A percentile compares a stretch with the other conserved stretches of the same genome.
Conservation (phyloP, 2,888 invertebrate genomes). For the Drepana falcataria region DNA sequence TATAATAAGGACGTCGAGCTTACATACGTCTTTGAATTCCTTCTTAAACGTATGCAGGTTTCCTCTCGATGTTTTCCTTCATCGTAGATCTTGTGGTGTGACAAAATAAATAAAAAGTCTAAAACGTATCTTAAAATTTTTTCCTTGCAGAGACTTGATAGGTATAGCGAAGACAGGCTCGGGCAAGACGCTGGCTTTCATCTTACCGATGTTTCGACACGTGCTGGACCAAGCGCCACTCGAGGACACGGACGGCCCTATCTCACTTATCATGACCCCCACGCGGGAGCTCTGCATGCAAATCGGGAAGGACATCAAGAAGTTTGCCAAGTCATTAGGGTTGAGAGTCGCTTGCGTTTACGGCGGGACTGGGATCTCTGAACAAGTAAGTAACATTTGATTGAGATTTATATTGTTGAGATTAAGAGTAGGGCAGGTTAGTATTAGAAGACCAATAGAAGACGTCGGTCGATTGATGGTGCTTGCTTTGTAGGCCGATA, state of each 20-base stretch:
- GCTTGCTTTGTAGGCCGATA: too few relatives aligned
- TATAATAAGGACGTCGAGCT: too few relatives aligned
- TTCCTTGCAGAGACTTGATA: slow-evolving; percentile 86
- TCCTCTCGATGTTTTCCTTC: too few relatives aligned
- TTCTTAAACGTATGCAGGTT: too few relatives aligned
- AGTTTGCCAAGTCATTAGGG: slow-evolving; percentile 93
- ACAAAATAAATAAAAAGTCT: too few relatives aligned
- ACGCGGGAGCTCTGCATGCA: slow-evolving; percentile 99
- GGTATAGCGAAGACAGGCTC: slow-evolving; percentile 99
- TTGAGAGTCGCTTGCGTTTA: slow-evolving; percentile 97
- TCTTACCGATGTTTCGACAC: slow-evolving; percentile 97
- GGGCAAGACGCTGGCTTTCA: slow-evolving; percentile 98
- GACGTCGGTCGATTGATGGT: too few relatives aligned
- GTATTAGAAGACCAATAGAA: background rate
- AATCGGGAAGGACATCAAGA: slow-evolving; percentile 97
- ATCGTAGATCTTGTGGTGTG: too few relatives aligned
- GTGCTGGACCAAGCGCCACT: slow-evolving; percentile 95
- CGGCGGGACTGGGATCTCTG: slow-evolving; percentile 98
- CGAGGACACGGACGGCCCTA: slow-evolving; percentile 98
- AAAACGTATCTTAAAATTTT: too few relatives aligned
- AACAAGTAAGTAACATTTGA: slow-evolving; percentile 78
- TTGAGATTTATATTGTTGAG: too few relatives aligned
- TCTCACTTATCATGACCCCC: slow-evolving; percentile 98
- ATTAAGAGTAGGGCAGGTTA: background rate
- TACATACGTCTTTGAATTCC: too few relatives aligned